Base-by-base conservation (phyloP, 1,140 invertebrate species). In the Trachymyrmex septentrionalis region DNA sequence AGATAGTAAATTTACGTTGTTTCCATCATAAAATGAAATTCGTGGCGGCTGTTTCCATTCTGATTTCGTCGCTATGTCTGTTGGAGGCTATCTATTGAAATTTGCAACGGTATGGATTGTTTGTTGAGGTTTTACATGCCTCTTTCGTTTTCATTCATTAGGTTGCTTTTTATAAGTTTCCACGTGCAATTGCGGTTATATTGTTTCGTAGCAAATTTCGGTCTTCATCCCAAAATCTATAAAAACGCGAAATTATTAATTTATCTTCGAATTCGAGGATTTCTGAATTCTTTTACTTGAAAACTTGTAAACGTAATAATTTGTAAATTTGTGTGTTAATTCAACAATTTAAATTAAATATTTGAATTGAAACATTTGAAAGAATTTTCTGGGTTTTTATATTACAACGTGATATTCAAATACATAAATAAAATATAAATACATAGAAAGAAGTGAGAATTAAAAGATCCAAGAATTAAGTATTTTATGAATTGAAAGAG, bases 131-230 rank as follows among this genome's bases (percentile, higher is more conserved):
- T 50, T 75, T 24, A 53, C 16, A 30, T 69, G 30, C 1, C 14
- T 48, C 44, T 64, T 30, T 48, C 78, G 14, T 30, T 44, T 61
- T 34, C 9, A 24, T 34, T 59, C 27, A 21, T 38, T 50, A 10
- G 27, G 24, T 34, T 27, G 38, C 57, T 61, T 61, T 61, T 84
- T 63, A 44, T 81, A 24, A 84, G 44, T 73, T 61, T 50, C 14
- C 24, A 55, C 7, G 12, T 38, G 4, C 12, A 48, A 30, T 30
- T 21, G 24, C 27, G 1, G 24, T 57, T 78, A n/a, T 16, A 34
- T 72, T 12, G 27, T 67, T 55, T 67, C 27, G 10, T 38, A 34
- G 10, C 7, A 10, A 30, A 24, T 27, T 66, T 53, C 0, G 16
- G 1, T 34, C 34, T 14, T 66, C n/a, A 4, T 55, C 21, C 3